A percentile compares a stretch with the other conserved stretches of the same genome.
phyloP scores from a whole-genome alignment of 2,113 vertebrate species.

The Callospermophilus lateralis region DNA sequence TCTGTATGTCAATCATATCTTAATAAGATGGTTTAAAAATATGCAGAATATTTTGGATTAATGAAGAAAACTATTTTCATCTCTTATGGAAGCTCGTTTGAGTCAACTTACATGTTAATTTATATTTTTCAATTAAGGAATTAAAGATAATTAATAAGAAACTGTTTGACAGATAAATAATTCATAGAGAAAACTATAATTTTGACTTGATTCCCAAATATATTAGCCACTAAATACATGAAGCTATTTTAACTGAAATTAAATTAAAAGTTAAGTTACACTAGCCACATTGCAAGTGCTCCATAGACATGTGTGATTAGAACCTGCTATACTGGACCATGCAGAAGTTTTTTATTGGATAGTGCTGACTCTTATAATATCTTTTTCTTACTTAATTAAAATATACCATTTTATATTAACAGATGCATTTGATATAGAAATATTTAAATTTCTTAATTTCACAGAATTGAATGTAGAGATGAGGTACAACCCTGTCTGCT shows the following conservation, averaged over 20 bases:
- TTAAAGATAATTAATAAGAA: constrained; percentile 25
- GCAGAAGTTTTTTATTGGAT: background rate
- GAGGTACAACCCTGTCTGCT: background rate
- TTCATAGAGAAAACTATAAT: background rate
- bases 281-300: background rate
- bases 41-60: background rate
- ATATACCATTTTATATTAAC: background rate
- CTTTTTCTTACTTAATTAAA: background rate
- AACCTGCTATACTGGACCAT: background rate
- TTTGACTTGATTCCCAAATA: background rate
- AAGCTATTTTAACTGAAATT: background rate
- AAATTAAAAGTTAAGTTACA: background rate
- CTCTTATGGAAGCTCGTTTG: background rate
- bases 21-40: background rate
- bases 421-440: background rate
- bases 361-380: background rate
- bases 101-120: background rate
- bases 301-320: background rate
- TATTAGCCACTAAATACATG: background rate
- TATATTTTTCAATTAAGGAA: constrained; percentile 20
- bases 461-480: background rate
- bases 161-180: background rate
- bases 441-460: background rate
- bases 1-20: background rate
- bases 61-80: background rate